Evolutionary conservation across 2,797 vertebrate species (phyloP), one percentile per base, ranked within the genome.

Genomic region (Amblyraja radiata): DNA sequence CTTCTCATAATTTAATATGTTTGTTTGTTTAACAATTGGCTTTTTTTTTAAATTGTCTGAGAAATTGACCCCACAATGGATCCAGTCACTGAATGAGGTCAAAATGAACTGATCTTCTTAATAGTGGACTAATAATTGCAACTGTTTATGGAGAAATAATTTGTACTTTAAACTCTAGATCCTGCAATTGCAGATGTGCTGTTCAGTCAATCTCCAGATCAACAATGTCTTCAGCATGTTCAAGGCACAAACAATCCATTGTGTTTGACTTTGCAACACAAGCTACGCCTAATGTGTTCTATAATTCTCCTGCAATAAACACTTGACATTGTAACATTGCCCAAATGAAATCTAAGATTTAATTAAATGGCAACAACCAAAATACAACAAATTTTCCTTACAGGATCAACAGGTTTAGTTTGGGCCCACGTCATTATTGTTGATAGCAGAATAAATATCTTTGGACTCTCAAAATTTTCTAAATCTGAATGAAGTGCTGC

Each of bases 371-470:
- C 84, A 88, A 88, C 7, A 10, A 18, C 1, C 16, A 68, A 68
- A 88, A 68, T 18, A 88, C n/a, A 68, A 18, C 36, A 14, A 68
- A 68, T 68, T 68, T 68, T 88, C 16, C 98, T 96, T 95, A 99
- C 99, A 13, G 97, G 95, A 93, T 97, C 96, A 1, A 95, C 46
- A 0, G 95, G 94, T 94, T 97, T 98, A 94, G 96, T 98, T 93
- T 95, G 95, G 0, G 97, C 97, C 99, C 98, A 99, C 0, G 96
- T 99, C 98, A 99, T 97, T 95, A 98, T 95, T 0, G 98, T 98
- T 93, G 99, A 99, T 93, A 99, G 54, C 2, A 99, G 96, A 94
- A 99, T 97, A 94, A 99, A 99, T 71, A 96, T 93, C 95, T 99
- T 99, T 0, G 95, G 95, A 93, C 94, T 95, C 93, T 94, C 90